Evolutionary conservation across 1,140 invertebrate species (phyloP).

Genomic region (Hyposmocoma kahamanoa): DNA sequence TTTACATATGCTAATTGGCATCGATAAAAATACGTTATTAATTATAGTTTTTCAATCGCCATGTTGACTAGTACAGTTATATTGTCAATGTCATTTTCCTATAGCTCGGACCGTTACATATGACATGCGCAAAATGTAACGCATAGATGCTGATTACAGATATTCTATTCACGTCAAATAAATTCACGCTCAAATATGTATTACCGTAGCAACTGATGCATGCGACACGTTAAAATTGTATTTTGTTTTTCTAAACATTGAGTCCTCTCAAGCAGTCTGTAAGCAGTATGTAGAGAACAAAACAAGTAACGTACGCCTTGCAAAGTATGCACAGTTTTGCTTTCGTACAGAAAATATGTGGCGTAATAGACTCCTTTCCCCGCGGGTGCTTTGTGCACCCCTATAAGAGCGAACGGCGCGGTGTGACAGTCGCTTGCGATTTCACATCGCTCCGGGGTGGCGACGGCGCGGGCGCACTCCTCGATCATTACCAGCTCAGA

Average conservation of each 20-base stretch:
- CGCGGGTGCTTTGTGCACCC: conserved; percentile 14
- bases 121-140: not conserved
- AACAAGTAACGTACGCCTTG: too few relatives aligned
- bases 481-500: conserved; percentile 33
- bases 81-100: conserved; percentile 23
- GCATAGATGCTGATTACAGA: not conserved
- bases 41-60: conserved; percentile 13
- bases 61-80: conserved; percentile 21
- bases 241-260: too few relatives aligned
- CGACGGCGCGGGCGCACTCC: conserved; percentile 13
- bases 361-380: too few relatives aligned
- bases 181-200: too few relatives aligned
- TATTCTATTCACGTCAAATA: not conserved
- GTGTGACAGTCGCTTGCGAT: not conserved
- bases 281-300: too few relatives aligned
- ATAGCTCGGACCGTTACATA: conserved; percentile 21
- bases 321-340: too few relatives aligned
- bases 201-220: too few relatives aligned
- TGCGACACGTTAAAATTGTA: too few relatives aligned
- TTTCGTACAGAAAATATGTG: too few relatives aligned
- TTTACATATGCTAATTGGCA: conserved; percentile 22
- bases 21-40: conserved; percentile 14
- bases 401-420: too few relatives aligned
- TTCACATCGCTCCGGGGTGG: conserved; percentile 21
- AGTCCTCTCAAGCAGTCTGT: too few relatives aligned